Percentiles rank a stretch among this genome's conserved stretches.
Conservation (phyloP, 2,797 vertebrate species). For the Periparus ater region DNA sequence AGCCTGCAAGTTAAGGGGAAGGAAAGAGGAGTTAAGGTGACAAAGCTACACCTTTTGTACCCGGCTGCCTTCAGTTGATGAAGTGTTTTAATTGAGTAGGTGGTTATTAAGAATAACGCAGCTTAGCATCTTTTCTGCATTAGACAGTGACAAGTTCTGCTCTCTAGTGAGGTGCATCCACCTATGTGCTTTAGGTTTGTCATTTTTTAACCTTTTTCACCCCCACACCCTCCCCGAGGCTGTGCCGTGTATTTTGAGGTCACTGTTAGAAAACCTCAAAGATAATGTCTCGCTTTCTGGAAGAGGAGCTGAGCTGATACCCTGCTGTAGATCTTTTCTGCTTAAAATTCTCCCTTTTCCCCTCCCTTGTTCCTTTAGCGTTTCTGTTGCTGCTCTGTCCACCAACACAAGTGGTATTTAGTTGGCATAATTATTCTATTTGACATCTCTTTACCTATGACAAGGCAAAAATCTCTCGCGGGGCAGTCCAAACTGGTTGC, state of each 20-base stretch:
- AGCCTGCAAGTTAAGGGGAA: not conserved
- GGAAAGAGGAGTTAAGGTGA: not conserved
- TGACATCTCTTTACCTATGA: not conserved
- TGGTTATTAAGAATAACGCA: not conserved
- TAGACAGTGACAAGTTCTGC: not conserved
- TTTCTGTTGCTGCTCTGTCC: not conserved
- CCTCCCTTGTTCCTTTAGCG: fast-evolving
- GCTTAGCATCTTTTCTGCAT: not conserved
- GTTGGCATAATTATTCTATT: not conserved
- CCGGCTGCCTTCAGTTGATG: fast-evolving
- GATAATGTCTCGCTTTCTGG: not conserved
- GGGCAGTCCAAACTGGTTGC: not conserved
- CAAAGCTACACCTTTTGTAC: not conserved
- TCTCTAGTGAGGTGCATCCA: not conserved
- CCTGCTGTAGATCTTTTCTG: not conserved
- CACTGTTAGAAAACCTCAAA: not conserved
- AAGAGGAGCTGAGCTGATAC: not conserved
- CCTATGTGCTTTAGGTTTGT: not conserved
- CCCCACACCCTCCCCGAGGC: not conserved
- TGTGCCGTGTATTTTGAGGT: not conserved
- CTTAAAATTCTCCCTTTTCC: not conserved
- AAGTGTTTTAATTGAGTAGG: not conserved
- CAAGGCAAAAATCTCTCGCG: not conserved
- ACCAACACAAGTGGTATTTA: not conserved
- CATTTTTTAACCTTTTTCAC: not conserved